Conservation (phyloP, 2,113 vertebrate species). For the Protobothrops flavoviridis region DNA sequence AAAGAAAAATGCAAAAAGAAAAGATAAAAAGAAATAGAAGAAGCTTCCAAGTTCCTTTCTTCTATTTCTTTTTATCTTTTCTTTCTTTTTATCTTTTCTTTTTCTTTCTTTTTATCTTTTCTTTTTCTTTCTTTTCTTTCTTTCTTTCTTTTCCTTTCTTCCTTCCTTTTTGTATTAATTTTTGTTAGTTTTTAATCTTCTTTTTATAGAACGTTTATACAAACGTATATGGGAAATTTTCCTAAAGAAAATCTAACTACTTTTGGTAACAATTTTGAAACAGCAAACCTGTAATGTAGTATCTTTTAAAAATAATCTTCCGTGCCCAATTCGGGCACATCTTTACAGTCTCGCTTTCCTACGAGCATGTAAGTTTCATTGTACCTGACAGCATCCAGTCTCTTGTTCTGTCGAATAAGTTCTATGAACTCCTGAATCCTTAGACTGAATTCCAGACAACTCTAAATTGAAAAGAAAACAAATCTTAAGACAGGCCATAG, state of each 20-base stretch:
- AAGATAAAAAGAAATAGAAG: too few species aligned
- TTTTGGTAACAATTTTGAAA: neutral
- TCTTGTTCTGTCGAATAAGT: conserved; percentile 98
- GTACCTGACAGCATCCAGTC: conserved; percentile 97
- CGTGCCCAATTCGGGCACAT: neutral
- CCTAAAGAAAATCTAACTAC: neutral
- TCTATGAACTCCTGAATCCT: conserved; percentile 99
- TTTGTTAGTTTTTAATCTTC: neutral
- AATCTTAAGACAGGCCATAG: conserved; percentile 38
- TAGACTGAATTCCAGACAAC: conserved; percentile 98
- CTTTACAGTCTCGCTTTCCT: neutral
- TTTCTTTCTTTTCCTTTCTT: neutral
- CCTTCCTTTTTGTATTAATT: neutral
- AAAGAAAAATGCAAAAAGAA: neutral
- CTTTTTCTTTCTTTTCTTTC: neutral
- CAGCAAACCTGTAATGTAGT: neutral
- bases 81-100: neutral
- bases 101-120: neutral
- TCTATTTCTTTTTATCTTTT: neutral
- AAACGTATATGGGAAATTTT: neutral
- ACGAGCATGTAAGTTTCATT: neutral
- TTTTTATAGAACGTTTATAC: neutral
- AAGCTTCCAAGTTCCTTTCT: neutral
- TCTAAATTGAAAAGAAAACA: conserved; percentile 76
- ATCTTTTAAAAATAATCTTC: neutral